These are phyloP conservation scores for Enteromius radiatus DNA, from an alignment of 2,797 vertebrate genomes.

Conservation along the genomic window DNA sequence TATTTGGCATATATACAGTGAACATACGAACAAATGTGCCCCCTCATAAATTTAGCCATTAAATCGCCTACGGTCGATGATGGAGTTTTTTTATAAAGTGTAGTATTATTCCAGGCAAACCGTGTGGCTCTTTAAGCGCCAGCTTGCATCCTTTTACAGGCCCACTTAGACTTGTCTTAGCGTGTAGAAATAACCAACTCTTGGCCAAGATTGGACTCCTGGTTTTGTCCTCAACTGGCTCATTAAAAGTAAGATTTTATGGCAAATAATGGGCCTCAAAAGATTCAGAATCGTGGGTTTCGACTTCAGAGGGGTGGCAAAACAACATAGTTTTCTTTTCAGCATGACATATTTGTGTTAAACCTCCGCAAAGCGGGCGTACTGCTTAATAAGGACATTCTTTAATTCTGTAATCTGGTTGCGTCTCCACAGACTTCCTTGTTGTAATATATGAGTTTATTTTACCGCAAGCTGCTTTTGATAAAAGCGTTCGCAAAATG, in stretches of 20 bases:
- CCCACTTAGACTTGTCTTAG: conserved; percentile 52
- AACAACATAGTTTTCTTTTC: conserved; percentile 52
- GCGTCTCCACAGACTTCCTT: neutral
- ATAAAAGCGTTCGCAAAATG: neutral
- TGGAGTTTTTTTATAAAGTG: conserved; percentile 41
- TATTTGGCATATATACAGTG: neutral
- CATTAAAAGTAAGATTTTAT: conserved; percentile 69
- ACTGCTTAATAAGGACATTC: conserved; percentile 4
- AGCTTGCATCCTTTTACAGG: conserved; percentile 56
- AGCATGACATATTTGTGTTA: conserved; percentile 33
- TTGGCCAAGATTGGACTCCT: conserved; percentile 57
- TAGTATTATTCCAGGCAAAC: conserved; percentile 44
- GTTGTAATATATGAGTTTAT: neutral
- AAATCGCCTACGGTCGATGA: conserved; percentile 13
- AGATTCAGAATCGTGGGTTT: conserved; percentile 71
- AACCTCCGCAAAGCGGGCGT: neutral
- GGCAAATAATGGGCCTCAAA: conserved; percentile 65
- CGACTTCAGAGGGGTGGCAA: conserved; percentile 39
- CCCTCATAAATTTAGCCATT: conserved; percentile 33
- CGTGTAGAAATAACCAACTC: conserved; percentile 58
- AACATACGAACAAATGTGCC: conserved; percentile 18
- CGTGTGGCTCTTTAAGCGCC: conserved; percentile 49
- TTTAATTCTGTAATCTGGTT: neutral
- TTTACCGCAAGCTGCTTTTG: neutral
- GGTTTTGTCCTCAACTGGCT: conserved; percentile 65